Conservation (phyloP, 2,888 invertebrate genomes). For the Apamea crenata region DNA sequence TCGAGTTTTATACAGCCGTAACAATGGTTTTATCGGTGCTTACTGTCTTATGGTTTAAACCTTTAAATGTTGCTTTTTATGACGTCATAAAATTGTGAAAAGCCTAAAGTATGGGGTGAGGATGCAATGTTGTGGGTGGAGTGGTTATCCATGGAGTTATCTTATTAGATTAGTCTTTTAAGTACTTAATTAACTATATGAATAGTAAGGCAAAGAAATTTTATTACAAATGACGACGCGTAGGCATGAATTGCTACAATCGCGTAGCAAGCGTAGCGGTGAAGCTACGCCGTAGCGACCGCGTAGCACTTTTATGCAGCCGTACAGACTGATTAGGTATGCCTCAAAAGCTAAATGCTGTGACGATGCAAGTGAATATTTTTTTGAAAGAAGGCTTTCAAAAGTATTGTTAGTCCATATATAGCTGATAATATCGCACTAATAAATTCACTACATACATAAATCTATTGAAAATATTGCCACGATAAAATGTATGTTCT, state of each 20-base stretch:
- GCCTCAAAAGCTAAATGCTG: not conserved
- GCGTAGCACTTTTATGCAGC: not conserved
- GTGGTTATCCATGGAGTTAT: not conserved
- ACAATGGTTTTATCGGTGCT: slow-evolving; percentile 67
- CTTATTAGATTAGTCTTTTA: not conserved
- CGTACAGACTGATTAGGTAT: not conserved
- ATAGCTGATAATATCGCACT: not conserved
- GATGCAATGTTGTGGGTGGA: slow-evolving; percentile 12
- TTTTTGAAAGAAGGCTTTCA: not conserved
- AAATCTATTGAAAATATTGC: not conserved
- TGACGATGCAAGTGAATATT: not conserved
- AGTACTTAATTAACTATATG: not conserved
- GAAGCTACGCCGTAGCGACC: slow-evolving; percentile 25
- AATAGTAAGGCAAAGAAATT: not conserved
- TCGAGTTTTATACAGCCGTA: slow-evolving; percentile 66
- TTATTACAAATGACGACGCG: no score
- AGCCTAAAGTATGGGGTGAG: slow-evolving; percentile 43
- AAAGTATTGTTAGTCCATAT: not conserved
- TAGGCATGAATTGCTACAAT: not conserved
- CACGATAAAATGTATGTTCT: not conserved
- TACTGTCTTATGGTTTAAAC: slow-evolving; percentile 65
- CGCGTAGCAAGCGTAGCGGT: not conserved
- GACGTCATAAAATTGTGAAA: slow-evolving; percentile 56
- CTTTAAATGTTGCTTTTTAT: slow-evolving; percentile 65
- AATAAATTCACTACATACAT: not conserved